phyloP scores from a whole-genome alignment of 2,888 invertebrate species.

The Branchellion lobata region DNA sequence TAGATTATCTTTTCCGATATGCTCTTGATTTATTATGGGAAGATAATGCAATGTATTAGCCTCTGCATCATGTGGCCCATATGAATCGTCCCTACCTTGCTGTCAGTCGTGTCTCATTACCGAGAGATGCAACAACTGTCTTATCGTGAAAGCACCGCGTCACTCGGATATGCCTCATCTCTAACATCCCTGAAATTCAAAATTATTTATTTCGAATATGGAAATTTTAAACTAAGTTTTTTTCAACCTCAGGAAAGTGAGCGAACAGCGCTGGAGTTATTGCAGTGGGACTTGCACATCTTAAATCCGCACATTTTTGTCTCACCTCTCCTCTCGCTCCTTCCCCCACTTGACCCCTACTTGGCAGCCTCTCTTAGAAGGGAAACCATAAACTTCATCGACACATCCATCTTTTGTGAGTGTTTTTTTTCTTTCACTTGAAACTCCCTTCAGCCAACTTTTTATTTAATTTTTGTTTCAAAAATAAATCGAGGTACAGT shows the following conservation, averaged over 20 bases:
- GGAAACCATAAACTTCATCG: neutral
- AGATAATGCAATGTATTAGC: neutral
- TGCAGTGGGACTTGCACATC: neutral
- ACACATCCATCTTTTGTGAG: neutral
- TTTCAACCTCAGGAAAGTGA: neutral
- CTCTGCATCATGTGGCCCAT: neutral
- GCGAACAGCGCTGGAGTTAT: neutral
- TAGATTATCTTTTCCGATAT: too few relatives aligned
- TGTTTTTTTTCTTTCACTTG: too few relatives aligned
- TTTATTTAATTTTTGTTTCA: neutral
- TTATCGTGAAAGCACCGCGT: neutral
- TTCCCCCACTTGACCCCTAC: constrained; percentile 11
- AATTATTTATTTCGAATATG: too few relatives aligned
- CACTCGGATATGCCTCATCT: too few relatives aligned
- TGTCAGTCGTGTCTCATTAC: constrained; percentile 4
- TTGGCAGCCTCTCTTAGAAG: neutral
- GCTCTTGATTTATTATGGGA: too few relatives aligned
- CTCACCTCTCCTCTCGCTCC: constrained; percentile 1
- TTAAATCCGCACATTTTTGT: neutral
- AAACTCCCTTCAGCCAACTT: too few relatives aligned
- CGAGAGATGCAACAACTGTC: neutral
- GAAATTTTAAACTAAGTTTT: too few relatives aligned
- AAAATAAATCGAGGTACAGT: neutral
- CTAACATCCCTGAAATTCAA: too few relatives aligned
- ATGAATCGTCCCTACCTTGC: neutral